These are phyloP conservation scores for Spinibarbus caldwelli DNA, from an alignment of 2,797 vertebrate species.

Conservation along the genomic window DNA sequence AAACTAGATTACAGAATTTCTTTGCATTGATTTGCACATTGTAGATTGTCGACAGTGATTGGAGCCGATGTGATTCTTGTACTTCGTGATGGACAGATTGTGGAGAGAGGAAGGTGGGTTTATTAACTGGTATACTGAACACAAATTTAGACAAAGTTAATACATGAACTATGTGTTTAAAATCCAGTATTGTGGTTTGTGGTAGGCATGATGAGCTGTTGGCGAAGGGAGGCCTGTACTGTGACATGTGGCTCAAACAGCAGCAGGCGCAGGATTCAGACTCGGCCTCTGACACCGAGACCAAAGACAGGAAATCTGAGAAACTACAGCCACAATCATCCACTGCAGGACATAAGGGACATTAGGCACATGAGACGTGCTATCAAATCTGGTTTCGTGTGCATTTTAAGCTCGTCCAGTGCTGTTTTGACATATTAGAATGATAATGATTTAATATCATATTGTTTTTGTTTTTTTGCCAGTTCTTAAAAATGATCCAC, in stretches of 20 bases:
- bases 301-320: conserved; percentile 80
- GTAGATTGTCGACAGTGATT: conserved; percentile 92
- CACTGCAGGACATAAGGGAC: conserved; percentile 59
- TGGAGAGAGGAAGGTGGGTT: conserved; percentile 88
- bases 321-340: conserved; percentile 78
- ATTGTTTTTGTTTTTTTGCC: neutral
- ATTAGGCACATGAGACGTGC: conserved; percentile 24
- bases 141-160: neutral
- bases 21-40: neutral
- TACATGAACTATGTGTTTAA: neutral
- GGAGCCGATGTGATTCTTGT: conserved; percentile 94
- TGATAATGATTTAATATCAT: neutral
- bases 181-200: neutral
- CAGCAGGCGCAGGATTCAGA: conserved; percentile 79
- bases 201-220: conserved; percentile 89
- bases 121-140: neutral
- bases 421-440: conserved; percentile 22
- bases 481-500: neutral
- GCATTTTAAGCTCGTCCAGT: neutral
- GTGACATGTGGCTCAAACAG: conserved; percentile 92
- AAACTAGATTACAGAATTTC: neutral
- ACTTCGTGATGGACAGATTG: conserved; percentile 84
- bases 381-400: conserved; percentile 18
- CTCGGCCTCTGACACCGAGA: conserved; percentile 76
- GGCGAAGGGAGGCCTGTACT: conserved; percentile 84